Conservation (phyloP, 2,888 invertebrate species). For the Sinodicranocentrus sp. region DNA sequence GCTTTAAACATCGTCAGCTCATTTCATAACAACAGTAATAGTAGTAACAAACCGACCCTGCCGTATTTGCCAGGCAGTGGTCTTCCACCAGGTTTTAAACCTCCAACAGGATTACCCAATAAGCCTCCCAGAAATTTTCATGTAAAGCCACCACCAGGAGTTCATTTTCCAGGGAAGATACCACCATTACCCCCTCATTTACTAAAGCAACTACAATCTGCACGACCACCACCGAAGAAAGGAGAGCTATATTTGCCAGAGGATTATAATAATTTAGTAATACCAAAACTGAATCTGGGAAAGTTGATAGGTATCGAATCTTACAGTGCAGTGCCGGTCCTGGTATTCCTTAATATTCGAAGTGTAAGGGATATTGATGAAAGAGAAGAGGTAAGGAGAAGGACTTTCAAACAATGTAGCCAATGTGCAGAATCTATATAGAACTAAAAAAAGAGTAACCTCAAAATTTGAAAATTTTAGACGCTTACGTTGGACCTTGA, state of each 20-base stretch:
- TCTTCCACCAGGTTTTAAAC: not conserved
- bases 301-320: slow-evolving; percentile 66
- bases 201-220: slow-evolving; percentile 26
- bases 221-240: slow-evolving; percentile 52
- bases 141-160: slow-evolving; percentile 10
- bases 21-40: too few species aligned
- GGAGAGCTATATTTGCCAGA: slow-evolving; percentile 69
- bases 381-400: slow-evolving; percentile 49
- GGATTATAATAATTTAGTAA: slow-evolving; percentile 71
- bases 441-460: too few species aligned
- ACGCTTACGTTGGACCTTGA: slow-evolving; percentile 68
- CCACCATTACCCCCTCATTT: slow-evolving; percentile 52
- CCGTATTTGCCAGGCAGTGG: too few species aligned
- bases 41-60: too few species aligned
- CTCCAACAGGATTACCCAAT: slow-evolving; percentile 1
- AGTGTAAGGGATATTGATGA: slow-evolving; percentile 70
- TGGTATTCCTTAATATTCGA: slow-evolving; percentile 69
- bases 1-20: too few species aligned
- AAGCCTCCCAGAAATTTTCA: slow-evolving; percentile 1
- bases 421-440: too few species aligned
- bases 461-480: too few species aligned
- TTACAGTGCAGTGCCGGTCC: slow-evolving; percentile 66
- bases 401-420: too few species aligned
- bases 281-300: slow-evolving; percentile 70
- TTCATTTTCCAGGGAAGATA: slow-evolving; percentile 30